phyloP scores from a whole-genome alignment of 2,888 invertebrate species.

The Cinara cedri region DNA sequence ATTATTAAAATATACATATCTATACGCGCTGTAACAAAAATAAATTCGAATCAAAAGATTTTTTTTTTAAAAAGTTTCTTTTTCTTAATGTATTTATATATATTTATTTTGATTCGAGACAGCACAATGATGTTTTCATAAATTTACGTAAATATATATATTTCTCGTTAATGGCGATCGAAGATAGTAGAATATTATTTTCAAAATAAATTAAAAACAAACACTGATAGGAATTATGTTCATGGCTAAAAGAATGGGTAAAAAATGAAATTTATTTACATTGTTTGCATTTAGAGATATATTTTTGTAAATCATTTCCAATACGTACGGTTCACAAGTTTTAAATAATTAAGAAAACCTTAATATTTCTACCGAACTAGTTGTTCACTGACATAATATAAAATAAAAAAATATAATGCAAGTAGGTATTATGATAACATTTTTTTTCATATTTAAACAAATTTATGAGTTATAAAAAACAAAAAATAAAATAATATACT shows the following conservation, averaged over 20 bases:
- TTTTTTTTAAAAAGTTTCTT: neutral
- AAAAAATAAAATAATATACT: neutral
- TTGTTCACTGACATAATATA: neutral
- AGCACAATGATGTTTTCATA: neutral
- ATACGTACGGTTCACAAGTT: neutral
- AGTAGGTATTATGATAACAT: too few species aligned
- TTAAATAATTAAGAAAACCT: neutral
- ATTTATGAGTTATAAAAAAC: neutral
- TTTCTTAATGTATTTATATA: too few species aligned
- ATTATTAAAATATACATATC: too few species aligned
- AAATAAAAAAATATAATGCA: too few species aligned
- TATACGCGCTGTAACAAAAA: too few species aligned
- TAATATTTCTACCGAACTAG: neutral
- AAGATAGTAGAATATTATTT: conserved; percentile 19
- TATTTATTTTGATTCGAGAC: too few species aligned
- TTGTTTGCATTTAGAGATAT: neutral
- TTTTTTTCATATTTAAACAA: neutral
- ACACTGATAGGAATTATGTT: neutral
- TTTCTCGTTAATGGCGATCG: neutral
- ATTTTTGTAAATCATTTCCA: neutral
- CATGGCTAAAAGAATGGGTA: neutral
- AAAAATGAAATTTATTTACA: neutral
- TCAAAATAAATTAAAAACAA: conserved; percentile 33
- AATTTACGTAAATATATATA: neutral
- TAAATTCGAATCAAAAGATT: conserved; percentile 10